Conservation (phyloP, 1,140 invertebrate genomes). For the Halesus radiatus region DNA sequence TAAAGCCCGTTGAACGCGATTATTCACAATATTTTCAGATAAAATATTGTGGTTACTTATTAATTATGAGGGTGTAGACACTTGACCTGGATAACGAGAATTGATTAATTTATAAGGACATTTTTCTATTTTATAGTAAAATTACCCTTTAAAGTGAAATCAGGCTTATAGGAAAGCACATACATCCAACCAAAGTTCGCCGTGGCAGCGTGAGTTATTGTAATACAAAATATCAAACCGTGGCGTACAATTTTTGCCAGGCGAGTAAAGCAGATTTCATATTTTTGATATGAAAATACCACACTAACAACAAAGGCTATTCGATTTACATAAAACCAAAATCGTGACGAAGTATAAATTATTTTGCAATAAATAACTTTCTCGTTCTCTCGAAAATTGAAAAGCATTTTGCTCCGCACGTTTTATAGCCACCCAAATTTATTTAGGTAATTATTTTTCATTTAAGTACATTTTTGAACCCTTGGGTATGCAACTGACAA, state of each 20-base stretch:
- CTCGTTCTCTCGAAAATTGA: slow-evolving; percentile 43
- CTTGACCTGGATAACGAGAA: too few species aligned
- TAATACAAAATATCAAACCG: slow-evolving; percentile 50
- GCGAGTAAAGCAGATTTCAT: slow-evolving; percentile 50
- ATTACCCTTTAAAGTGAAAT: too few species aligned
- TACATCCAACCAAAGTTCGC: not conserved
- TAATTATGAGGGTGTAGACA: too few species aligned
- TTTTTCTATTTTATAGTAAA: too few species aligned
- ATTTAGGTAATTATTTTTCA: too few species aligned
- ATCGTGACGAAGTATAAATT: slow-evolving; percentile 56
- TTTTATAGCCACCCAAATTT: too few species aligned
- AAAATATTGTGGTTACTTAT: too few species aligned
- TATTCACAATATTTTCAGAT: too few species aligned
- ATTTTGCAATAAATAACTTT: slow-evolving; percentile 55
- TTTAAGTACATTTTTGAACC: too few species aligned
- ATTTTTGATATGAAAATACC: slow-evolving; percentile 56
- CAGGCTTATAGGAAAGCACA: slow-evolving; percentile 1
- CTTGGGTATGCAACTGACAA: too few species aligned
- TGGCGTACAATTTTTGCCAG: slow-evolving; percentile 44
- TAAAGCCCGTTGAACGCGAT: too few species aligned
- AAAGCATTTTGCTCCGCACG: slow-evolving; percentile 18
- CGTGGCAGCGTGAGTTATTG: slow-evolving; percentile 47
- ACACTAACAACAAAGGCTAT: slow-evolving; percentile 52
- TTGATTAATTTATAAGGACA: too few species aligned
- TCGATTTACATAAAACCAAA: slow-evolving; percentile 54